Conservation (phyloP, 1,140 invertebrate species). For the Dinoponera quadriceps region DNA sequence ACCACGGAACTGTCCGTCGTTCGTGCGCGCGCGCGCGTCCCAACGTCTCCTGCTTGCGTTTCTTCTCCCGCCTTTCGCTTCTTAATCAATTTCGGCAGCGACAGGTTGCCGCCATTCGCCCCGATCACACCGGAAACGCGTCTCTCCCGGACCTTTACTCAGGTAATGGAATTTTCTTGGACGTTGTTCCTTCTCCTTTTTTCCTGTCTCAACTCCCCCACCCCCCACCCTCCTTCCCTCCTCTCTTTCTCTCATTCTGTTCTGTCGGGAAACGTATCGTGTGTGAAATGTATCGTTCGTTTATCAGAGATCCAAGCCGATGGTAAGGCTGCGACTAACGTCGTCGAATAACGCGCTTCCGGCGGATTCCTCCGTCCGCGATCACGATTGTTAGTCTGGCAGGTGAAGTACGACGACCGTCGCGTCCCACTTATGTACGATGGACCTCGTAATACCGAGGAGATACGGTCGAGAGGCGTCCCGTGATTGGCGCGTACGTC, state of each 20-base stretch:
- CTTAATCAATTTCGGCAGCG: constrained; percentile 47
- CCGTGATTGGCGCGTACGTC: constrained; percentile 17
- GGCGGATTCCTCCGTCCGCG: constrained; percentile 2
- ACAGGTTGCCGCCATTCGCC: constrained; percentile 32
- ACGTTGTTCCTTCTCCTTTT: not conserved
- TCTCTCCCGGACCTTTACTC: constrained; percentile 10
- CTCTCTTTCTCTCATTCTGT: not conserved
- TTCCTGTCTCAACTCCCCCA: too few relatives aligned
- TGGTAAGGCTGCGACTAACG: not conserved
- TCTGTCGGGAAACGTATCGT: not conserved
- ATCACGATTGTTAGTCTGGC: constrained; percentile 40
- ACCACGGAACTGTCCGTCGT: constrained; percentile 32
- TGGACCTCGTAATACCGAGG: constrained; percentile 28
- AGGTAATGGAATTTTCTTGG: constrained; percentile 13
- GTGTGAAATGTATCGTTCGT: not conserved
- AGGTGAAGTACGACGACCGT: constrained; percentile 3
- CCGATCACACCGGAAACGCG: constrained; percentile 23
- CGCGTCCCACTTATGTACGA: constrained; percentile 22
- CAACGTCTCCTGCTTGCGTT: not conserved
- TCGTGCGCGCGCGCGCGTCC: not conserved
- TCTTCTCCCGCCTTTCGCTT: constrained; percentile 26
- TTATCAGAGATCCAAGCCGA: not conserved
- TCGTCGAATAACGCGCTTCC: constrained; percentile 21
- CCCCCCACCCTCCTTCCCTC: not conserved
- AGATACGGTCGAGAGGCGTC: constrained; percentile 41